Percentiles rank a stretch among this genome's conserved stretches.
phyloP scores from a whole-genome alignment of 2,888 invertebrate species.

The Chaetogeoica ovagalla region DNA sequence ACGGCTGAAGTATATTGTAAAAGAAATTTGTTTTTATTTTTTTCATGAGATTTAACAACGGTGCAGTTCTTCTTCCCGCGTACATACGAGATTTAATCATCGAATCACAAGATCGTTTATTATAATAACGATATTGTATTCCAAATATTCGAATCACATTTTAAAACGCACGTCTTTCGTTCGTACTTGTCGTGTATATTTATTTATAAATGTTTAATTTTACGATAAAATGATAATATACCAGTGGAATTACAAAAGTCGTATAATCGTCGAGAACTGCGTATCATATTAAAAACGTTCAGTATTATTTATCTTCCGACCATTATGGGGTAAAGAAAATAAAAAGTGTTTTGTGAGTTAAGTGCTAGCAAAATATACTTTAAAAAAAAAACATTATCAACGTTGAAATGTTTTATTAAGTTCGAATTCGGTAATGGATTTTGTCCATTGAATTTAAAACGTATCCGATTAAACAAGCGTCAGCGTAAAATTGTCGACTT shows the following conservation, averaged over 20 bases:
- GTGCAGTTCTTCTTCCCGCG: too few relatives aligned
- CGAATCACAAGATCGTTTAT: not conserved
- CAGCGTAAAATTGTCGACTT: constrained; percentile 49
- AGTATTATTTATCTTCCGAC: constrained; percentile 29
- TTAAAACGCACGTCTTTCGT: not conserved
- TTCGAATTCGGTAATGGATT: constrained; percentile 51
- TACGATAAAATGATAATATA: not conserved
- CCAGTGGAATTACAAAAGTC: constrained; percentile 2
- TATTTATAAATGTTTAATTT: not conserved
- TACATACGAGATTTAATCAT: too few relatives aligned
- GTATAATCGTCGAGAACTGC: not conserved
- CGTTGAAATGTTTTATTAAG: constrained; percentile 51
- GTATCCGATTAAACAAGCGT: constrained; percentile 53
- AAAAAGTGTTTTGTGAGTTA: constrained; percentile 41
- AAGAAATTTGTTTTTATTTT: too few relatives aligned
- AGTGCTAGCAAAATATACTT: constrained; percentile 45
- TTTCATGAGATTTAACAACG: too few relatives aligned
- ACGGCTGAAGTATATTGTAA: too few relatives aligned
- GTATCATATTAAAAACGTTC: constrained; percentile 26
- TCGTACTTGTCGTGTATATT: not conserved
- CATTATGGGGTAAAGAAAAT: constrained; percentile 20
- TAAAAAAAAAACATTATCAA: constrained; percentile 42
- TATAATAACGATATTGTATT: not conserved
- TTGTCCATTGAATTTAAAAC: constrained; percentile 51
- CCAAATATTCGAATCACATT: not conserved